phyloP scores from a whole-genome alignment of 2,888 invertebrate genomes.

The Eretmocerus hayati region DNA sequence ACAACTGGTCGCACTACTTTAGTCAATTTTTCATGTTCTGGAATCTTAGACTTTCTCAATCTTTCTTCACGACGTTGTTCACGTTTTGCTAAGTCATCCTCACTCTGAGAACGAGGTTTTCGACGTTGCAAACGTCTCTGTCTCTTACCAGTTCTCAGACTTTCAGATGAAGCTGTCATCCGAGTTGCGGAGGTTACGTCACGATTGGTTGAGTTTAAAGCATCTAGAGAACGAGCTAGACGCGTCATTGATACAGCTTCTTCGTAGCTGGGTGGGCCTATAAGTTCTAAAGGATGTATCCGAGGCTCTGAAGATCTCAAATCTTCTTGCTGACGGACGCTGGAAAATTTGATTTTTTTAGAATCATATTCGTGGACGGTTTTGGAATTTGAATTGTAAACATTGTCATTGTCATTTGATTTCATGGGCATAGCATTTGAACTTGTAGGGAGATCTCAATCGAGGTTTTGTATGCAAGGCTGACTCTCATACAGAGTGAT shows the following conservation, averaged over 20 bases:
- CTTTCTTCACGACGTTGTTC: conserved; percentile 34
- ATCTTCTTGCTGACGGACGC: neutral
- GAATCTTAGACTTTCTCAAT: neutral
- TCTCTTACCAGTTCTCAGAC: conserved; percentile 32
- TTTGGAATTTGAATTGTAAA: too few species aligned
- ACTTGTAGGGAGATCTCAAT: too few species aligned
- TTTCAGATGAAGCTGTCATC: conserved; percentile 38
- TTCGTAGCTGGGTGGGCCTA: conserved; percentile 68
- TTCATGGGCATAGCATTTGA: too few species aligned
- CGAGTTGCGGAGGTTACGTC: conserved; percentile 31
- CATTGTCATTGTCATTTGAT: too few species aligned
- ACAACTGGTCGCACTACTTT: conserved; percentile 31
- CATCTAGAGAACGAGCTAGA: conserved; percentile 47
- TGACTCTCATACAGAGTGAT: too few species aligned
- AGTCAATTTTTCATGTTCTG: too few species aligned
- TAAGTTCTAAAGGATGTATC: conserved; percentile 50
- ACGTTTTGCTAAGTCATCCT: conserved; percentile 35
- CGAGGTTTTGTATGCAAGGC: too few species aligned
- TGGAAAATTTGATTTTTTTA: too few species aligned
- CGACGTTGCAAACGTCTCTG: conserved; percentile 24
- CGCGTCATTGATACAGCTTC: conserved; percentile 72
- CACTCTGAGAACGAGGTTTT: conserved; percentile 31
- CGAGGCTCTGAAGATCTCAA: conserved; percentile 50
- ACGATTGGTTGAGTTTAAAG: conserved; percentile 32
- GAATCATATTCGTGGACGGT: too few species aligned